Evolutionary conservation across 2,888 invertebrate genomes (phyloP).

Genomic region (Muscina levida): DNA sequence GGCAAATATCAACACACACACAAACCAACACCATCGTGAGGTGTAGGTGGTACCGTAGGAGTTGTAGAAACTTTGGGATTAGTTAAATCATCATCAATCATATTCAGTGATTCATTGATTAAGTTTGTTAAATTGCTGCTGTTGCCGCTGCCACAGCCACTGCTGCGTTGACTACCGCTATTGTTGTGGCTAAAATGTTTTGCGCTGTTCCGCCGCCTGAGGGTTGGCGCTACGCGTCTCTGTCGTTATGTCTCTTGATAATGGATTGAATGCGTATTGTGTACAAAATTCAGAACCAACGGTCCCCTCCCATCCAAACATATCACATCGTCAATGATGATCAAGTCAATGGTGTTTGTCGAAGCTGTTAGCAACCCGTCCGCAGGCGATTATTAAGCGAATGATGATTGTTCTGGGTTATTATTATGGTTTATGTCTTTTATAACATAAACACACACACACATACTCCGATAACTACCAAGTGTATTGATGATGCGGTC

Average conservation of each 20-base stretch:
- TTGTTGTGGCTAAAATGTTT: neutral
- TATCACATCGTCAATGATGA: neutral
- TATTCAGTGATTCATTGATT: slow-evolving; percentile 59
- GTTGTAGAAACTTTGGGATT: slow-evolving; percentile 44
- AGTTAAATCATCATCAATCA: slow-evolving; percentile 63
- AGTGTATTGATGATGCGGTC: slow-evolving; percentile 3
- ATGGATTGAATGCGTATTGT: neutral
- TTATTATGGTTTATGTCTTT: neutral
- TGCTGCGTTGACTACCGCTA: neutral
- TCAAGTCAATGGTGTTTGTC: slow-evolving; percentile 22
- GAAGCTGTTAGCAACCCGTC: slow-evolving; percentile 13
- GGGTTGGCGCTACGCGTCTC: neutral
- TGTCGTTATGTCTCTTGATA: no score
- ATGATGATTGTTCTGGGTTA: slow-evolving; percentile 36
- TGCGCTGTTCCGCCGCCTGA: neutral
- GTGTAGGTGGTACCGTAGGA: neutral
- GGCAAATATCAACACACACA: slow-evolving; percentile 24
- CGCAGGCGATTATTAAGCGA: slow-evolving; percentile 35
- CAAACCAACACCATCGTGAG: neutral
- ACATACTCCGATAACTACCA: neutral
- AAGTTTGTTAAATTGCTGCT: slow-evolving; percentile 37
- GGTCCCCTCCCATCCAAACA: neutral
- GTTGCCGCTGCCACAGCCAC: neutral
- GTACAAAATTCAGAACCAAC: neutral
- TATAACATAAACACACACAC: neutral